Evolutionary conservation across 2,113 vertebrate species (phyloP), one percentile per base, ranked within the genome.

Genomic region (Stegastes partitus): DNA sequence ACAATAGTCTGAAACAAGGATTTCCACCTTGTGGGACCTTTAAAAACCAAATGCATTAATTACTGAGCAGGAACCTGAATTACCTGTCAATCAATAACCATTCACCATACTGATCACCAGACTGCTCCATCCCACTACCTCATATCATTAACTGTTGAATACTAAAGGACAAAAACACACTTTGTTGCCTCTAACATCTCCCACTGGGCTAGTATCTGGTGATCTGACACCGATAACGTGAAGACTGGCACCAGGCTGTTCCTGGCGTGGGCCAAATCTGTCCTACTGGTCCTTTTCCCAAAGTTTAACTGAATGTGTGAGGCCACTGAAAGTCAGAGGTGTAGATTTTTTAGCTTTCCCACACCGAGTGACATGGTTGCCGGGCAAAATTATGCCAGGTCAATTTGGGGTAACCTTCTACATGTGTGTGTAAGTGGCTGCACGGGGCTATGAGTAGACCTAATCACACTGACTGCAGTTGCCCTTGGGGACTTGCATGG

Each of bases 381-480:
- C 59, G 54, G 22, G 64, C 39, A 78, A 82, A 84, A 75, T 78
- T 34, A 77, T 79, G 54, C 67, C 63, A 71, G 70, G 71, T 83
- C 84, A 87, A 53, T 82, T 84, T 66, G 74, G 58, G 57, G 31
- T 76, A 73, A 73, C 54, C 21, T 6, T 28, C 34, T 49, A 21
- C 14, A 11, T 79, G 1, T 80, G 28, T 80, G 83, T 39, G 22
- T 74, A 42, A 53, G 74, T 74, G 83, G 58, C 39, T 80, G 79
- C 74, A 84, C 53, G 68, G 55, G 59, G 67, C 81, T 63, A 67
- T 77, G 83, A 90, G 80, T 86, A 5, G 63, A 64, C 78, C 86
- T 90, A 87, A 92, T 93, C 87, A 90, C 37, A 68, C 75, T 67
- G 79, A 77, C 87, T 87, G 67, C 77, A 79, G 79, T 61, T 53